Percentiles rank a stretch among this genome's conserved stretches.
phyloP scores from a whole-genome alignment of 2,888 invertebrate species.

The Perizoma affinitatum region DNA sequence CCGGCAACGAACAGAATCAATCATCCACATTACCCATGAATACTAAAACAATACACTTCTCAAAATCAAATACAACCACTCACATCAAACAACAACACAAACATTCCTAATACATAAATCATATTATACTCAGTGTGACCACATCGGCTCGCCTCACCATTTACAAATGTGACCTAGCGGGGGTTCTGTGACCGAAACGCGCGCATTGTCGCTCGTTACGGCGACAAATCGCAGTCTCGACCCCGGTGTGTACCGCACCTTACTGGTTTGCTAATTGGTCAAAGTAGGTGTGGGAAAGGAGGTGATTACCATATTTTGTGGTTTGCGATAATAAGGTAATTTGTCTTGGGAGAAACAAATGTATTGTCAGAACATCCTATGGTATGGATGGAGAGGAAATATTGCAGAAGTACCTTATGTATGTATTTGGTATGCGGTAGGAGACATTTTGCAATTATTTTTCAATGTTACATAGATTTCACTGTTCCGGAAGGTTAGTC shows the following conservation, averaged over 20 bases:
- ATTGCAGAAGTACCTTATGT: too few species aligned
- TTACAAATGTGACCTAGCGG: slow-evolving; percentile 74
- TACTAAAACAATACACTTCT: slow-evolving; percentile 26
- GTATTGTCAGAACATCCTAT: slow-evolving; percentile 2
- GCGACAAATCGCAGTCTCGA: slow-evolving; percentile 55
- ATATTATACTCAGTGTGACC: slow-evolving; percentile 26
- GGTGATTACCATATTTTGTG: slow-evolving; percentile 31
- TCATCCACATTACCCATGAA: slow-evolving; percentile 20
- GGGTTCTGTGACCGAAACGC: slow-evolving; percentile 72
- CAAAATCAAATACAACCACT: slow-evolving; percentile 13
- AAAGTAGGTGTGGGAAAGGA: slow-evolving; percentile 37
- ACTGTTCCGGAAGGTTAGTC: too few species aligned
- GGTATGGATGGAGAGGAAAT: too few species aligned
- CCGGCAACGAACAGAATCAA: slow-evolving; percentile 13
- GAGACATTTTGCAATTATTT: too few species aligned
- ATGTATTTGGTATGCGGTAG: too few species aligned
- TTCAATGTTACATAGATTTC: too few species aligned
- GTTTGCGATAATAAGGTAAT: slow-evolving; percentile 6
- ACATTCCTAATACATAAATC: slow-evolving; percentile 28
- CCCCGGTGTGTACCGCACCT: slow-evolving; percentile 35
- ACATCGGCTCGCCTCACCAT: slow-evolving; percentile 28
- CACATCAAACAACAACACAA: slow-evolving; percentile 11
- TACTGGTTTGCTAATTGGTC: slow-evolving; percentile 38
- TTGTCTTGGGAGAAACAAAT: slow-evolving; percentile 10
- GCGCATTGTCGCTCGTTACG: slow-evolving; percentile 77